A percentile compares a stretch with the other conserved stretches of the same genome.
Evolutionary conservation across 2,113 vertebrate species (phyloP).

Genomic region (Nanorana parkeri): DNA sequence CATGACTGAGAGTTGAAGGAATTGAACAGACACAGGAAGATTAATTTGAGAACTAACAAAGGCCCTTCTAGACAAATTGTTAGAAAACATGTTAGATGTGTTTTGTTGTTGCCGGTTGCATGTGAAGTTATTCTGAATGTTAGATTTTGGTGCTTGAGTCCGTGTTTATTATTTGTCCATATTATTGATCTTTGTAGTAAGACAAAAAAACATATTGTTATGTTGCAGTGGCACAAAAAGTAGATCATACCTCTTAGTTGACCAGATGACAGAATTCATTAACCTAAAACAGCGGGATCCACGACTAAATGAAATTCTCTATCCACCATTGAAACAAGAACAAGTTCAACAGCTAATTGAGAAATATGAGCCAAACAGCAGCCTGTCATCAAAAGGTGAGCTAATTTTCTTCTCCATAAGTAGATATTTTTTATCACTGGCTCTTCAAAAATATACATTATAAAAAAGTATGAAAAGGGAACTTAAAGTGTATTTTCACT

Average conservation of each 20-base stretch:
- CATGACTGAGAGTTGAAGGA: too few relatives aligned
- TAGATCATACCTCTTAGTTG: slow-evolving; percentile 88
- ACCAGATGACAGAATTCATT: slow-evolving; percentile 97
- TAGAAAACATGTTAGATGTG: too few relatives aligned
- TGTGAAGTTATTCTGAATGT: background rate
- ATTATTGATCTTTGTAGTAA: background rate
- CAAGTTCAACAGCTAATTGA: slow-evolving; percentile 96
- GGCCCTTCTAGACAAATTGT: too few relatives aligned
- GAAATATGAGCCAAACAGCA: slow-evolving; percentile 90
- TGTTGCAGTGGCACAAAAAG: slow-evolving; percentile 88
- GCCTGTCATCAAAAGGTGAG: slow-evolving; percentile 90
- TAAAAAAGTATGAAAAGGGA: too few relatives aligned
- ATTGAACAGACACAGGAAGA: too few relatives aligned
- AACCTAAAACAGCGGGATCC: slow-evolving; percentile 94
- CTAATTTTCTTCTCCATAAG: too few relatives aligned
- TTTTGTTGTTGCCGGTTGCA: too few relatives aligned
- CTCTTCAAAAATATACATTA: too few relatives aligned
- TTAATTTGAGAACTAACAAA: too few relatives aligned
- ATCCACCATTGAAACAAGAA: slow-evolving; percentile 92
- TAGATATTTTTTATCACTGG: too few relatives aligned
- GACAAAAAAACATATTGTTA: background rate
- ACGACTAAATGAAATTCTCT: slow-evolving; percentile 95
- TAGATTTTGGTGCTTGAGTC: background rate
- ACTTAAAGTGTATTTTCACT: too few relatives aligned
- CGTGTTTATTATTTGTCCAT: too few relatives aligned